Base-by-base conservation (phyloP, 1,140 invertebrate species). In the Patella vulgata region DNA sequence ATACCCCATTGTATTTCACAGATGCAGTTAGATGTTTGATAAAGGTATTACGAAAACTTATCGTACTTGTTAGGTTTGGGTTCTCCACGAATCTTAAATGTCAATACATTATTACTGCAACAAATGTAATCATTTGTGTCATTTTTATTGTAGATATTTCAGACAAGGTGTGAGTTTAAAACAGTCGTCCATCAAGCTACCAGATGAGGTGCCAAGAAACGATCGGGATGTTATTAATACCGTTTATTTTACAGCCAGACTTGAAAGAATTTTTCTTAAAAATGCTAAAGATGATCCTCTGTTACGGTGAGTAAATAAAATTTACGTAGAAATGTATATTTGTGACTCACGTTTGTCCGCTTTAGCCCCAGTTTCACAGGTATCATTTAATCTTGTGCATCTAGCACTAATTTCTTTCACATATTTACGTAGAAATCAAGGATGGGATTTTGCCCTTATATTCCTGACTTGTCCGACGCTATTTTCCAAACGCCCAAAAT, bases 191-290 rank as follows among this genome's bases (percentile, higher is more conserved):
- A 77, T 86, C 19, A 86, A 86, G 66, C 85, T 86, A 36, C 79
- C 84, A 12, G 84, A 86, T 68, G 84, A 86, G 59, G 84, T 86
- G 23, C 84, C 84, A 0, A 63, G 84, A 46, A 74, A 81, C 59
- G 77, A 82, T 44, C 50, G 57, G 39, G 62, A 53, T 28, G 81
- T 80, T 11, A 82, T 85, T 30, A 71, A 80, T 39, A 76, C 81
- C 23, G 78, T 85, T 0, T 63, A 75, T 27, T 84, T 79, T 61
- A 84, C 83, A 31, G 64, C 72, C 27, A 71, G 67, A 21, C 68
- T 85, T 27, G 81, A 85, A 28, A 63, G 76, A 12, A 62, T 80
- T 0, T 84, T 85, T 51, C 77, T 77, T 50, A 42, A 76, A 57
- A 85, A 84, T 64, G 63, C 75, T 19, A 63, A 60, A 46, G 59